Base-by-base conservation (phyloP, 2,797 vertebrate genomes). In the Garrulus glandarius region DNA sequence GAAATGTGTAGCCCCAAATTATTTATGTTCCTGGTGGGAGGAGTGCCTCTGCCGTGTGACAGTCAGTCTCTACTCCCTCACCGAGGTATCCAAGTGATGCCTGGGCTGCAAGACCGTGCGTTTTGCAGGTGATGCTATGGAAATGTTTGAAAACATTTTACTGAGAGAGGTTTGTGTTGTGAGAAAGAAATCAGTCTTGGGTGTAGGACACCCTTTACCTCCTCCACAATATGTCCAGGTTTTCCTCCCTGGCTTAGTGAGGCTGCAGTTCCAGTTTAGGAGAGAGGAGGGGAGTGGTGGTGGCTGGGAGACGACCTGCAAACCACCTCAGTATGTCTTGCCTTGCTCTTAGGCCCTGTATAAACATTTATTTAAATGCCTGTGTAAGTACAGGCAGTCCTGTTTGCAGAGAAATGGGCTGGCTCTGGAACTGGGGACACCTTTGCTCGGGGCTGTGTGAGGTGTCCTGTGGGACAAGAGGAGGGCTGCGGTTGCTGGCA, bases 1-100 rank as follows among this genome's bases (percentile, higher is more conserved):
- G 76, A 32, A 47, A 55, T 1, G 64, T 30, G 84, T 19, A 90
- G 88, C 60, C 64, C 89, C 72, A 37, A 76, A 95, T 92, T 85
- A 96, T 95, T 92, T 41, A n/a, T 93, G 85, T 34, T 65, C 36
- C 80, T 65, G 24, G 65, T 11, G 60, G 79, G 77, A 93, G 61
- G 11, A 30, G 86, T 2, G 29, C 34, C 26, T 21, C 39, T 43
- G 69, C 77, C 13, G 13, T 30, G 21, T 55, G 86, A 55, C 50
- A 27, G 47, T 7, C 53, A 70, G 32, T 22, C 69, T 61, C 79
- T 67, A 0, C 56, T 79, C 46, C 34, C 72, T 90, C 72, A 7
- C 47, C 6, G 24, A 71, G 49, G 68, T 21, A 59, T 23, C 71
- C 84, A 15, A 43, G 79, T 1, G n/a, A 71, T 53, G 77, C 72